These are phyloP conservation scores for Ephestia elutella DNA, from an alignment of 1,140 invertebrate species.

Conservation along the genomic window DNA sequence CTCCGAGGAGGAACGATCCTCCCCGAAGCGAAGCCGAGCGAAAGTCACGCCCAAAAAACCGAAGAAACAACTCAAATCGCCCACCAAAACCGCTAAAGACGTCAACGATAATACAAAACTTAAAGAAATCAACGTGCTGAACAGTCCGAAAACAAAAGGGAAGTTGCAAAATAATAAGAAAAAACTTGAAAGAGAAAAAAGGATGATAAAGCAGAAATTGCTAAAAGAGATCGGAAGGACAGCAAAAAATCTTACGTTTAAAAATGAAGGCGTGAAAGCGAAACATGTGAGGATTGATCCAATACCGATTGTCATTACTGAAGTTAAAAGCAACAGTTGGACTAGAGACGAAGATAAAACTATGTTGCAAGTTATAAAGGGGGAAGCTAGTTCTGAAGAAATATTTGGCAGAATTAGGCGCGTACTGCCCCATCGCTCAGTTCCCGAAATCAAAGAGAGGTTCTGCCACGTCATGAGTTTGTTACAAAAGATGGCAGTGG, in stretches of 20 bases:
- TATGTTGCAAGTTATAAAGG: slow-evolving; percentile 78
- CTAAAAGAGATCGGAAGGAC: slow-evolving; percentile 40
- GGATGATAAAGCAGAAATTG: slow-evolving; percentile 29
- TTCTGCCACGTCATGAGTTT: slow-evolving; percentile 77
- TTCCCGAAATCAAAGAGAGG: slow-evolving; percentile 74
- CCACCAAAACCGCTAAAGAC: slow-evolving; percentile 57
- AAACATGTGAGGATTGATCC: slow-evolving; percentile 29
- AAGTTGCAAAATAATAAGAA: slow-evolving; percentile 24
- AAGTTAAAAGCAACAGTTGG: slow-evolving; percentile 56
- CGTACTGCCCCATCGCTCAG: slow-evolving; percentile 72
- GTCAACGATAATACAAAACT: slow-evolving; percentile 63
- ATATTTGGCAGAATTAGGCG: slow-evolving; percentile 72
- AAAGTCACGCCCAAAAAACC: slow-evolving; percentile 51
- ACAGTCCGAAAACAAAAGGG: slow-evolving; percentile 35
- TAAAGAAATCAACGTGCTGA: slow-evolving; percentile 37
- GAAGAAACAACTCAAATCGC: slow-evolving; percentile 54
- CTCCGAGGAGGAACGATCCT: slow-evolving; percentile 57
- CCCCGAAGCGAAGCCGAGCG: slow-evolving; percentile 46
- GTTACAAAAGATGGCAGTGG: slow-evolving; percentile 61
- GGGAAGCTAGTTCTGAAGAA: slow-evolving; percentile 69
- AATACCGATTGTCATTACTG: slow-evolving; percentile 26
- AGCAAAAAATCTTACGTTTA: slow-evolving; percentile 28
- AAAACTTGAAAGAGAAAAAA: slow-evolving; percentile 35
- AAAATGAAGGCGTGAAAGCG: slow-evolving; percentile 31
- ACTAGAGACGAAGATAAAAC: slow-evolving; percentile 82